Evolutionary conservation across 2,888 invertebrate genomes (phyloP).

Genomic region (Osmoderma eremita): DNA sequence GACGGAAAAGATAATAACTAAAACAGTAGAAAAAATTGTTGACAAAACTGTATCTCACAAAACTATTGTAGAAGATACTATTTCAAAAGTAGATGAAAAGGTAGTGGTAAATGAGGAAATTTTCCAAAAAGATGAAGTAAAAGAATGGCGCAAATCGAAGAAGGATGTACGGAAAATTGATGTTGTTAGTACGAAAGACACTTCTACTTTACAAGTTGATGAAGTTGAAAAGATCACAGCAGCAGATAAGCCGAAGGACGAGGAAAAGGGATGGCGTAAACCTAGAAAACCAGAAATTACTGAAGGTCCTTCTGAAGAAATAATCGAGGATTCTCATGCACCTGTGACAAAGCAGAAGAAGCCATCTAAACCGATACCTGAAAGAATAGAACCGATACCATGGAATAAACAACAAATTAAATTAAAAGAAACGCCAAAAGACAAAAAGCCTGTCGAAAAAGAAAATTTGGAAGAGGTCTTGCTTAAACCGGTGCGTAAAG

Average conservation of each 20-base stretch:
- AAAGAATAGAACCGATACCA: constrained; percentile 58
- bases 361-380: constrained; percentile 42
- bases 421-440: constrained; percentile 62
- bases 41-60: constrained; percentile 15
- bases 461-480: constrained; percentile 64
- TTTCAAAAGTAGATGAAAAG: constrained; percentile 39
- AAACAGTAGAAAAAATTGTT: constrained; percentile 46
- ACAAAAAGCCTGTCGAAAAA: constrained; percentile 59
- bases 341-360: constrained; percentile 37
- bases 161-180: constrained; percentile 53
- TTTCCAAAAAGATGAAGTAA: too few species aligned
- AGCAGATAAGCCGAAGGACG: constrained; percentile 33
- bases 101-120: constrained; percentile 43
- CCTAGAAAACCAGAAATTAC: constrained; percentile 46
- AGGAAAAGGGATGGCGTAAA: constrained; percentile 44
- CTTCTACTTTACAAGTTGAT: background rate
- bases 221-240: constrained; percentile 7
- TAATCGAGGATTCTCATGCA: background rate
- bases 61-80: constrained; percentile 40
- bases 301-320: constrained; percentile 20
- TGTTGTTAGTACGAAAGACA: constrained; percentile 46
- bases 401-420: constrained; percentile 72
- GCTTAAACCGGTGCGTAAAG: constrained; percentile 65
- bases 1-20: constrained; percentile 47
- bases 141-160: constrained; percentile 46